Base-by-base conservation (phyloP, 2,888 invertebrate species). In the Branchinecta sandiegonensis region DNA sequence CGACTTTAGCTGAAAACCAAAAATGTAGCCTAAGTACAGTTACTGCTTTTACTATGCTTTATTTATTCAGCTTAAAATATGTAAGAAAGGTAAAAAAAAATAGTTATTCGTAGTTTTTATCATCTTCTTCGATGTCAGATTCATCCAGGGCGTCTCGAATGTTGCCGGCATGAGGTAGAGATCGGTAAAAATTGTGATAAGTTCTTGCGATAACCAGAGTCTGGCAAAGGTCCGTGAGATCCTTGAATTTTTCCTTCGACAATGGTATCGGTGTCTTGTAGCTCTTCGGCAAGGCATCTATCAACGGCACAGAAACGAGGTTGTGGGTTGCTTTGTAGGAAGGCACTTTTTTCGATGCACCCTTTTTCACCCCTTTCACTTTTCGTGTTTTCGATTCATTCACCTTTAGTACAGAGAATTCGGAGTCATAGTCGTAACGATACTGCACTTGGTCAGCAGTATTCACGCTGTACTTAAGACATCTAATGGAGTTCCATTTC, bases 181-280 rank as follows among this genome's bases (percentile, higher is more conserved):
- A 56, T 5, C 14, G 13, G 56, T 56, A 56, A 56, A 56, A 56
- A 4, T 17, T 56, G 56, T 56, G 56, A 56, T 56, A 56, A 56
- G 56, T 56, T 56, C 56, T 17, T 56, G 56, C 0, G 17, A 56
- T 56, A 56, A 56, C 56, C 56, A 56, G 56, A 56, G 56, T 56
- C 56, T 56, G 56, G 56, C 14, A 56, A 56, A 56, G 56, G 13
- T 56, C 56, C 56, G 56, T 56, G 56, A 56, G 56, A 56, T 56
- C 56, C 56, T 56, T 56, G 56, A 56, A 56, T 56, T 56, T 56
- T 56, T 56, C 56, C 56, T 56, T 56, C 14, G 56, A 56, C 56
- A 56, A 56, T 56, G 17, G 56, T 56, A 56, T n/a, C 14, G 56
- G 56, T 56, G 56, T 56, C 56, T 56, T 56, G 56, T 56, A 56